Evolutionary conservation across 2,113 vertebrate species (phyloP).

Genomic region (Ellobius talpinus): DNA sequence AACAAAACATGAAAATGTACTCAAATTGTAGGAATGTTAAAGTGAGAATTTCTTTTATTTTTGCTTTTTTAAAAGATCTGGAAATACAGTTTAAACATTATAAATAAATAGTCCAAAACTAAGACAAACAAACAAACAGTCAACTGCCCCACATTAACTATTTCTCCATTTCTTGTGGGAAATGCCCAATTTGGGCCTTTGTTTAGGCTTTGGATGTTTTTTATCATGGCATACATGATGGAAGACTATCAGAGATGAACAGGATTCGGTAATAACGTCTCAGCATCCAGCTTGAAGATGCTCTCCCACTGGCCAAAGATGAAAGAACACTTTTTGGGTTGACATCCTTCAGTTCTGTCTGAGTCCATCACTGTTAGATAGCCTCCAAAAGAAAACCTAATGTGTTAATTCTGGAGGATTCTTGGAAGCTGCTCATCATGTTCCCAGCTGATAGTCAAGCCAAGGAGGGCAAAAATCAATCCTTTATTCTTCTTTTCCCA

Average conservation of each 20-base stretch:
- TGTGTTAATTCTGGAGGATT: neutral
- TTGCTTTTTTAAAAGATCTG: neutral
- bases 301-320: neutral
- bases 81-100: neutral
- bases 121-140: neutral
- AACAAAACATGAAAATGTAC: neutral
- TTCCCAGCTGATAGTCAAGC: neutral
- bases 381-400: neutral
- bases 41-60: neutral
- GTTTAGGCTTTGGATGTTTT: neutral
- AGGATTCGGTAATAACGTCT: neutral
- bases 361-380: neutral
- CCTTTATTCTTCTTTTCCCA: neutral
- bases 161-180: neutral
- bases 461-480: neutral
- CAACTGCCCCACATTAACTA: neutral
- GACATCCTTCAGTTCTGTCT: neutral
- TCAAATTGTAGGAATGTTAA: neutral
- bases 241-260: neutral
- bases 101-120: neutral
- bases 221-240: neutral
- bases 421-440: neutral
- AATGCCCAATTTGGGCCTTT: neutral
- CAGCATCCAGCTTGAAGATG: neutral
- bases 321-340: neutral